Evolutionary conservation across 2,113 vertebrate species (phyloP).

Genomic region (Pedionomus torquatus): DNA sequence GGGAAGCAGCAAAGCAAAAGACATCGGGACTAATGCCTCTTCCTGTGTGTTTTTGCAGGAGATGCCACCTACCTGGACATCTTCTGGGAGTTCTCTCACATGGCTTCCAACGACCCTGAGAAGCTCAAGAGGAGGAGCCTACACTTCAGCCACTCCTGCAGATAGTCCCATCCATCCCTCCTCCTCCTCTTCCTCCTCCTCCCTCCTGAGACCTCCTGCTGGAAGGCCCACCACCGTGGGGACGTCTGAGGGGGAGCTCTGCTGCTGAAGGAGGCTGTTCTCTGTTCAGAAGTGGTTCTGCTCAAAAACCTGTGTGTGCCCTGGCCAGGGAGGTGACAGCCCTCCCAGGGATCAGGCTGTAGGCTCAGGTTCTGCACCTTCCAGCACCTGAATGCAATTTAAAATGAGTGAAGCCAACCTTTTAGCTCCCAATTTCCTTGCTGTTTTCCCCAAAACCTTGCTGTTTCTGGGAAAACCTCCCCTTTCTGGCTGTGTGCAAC

Average conservation of each 20-base stretch:
- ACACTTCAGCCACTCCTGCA: slow-evolving; percentile 84
- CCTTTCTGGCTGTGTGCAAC: background rate
- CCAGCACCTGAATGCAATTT: background rate
- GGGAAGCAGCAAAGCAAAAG: background rate
- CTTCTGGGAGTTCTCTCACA: slow-evolving; percentile 89
- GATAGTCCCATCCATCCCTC: slow-evolving; percentile 48
- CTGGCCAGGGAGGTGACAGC: background rate
- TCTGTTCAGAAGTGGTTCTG: background rate
- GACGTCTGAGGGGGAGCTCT: background rate
- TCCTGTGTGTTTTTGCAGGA: slow-evolving; percentile 73
- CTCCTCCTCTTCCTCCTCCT: too few relatives aligned
- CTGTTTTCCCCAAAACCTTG: background rate
- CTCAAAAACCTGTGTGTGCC: background rate
- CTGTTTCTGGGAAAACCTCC: background rate
- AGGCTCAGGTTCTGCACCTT: background rate
- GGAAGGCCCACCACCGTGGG: background rate
- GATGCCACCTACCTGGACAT: slow-evolving; percentile 89
- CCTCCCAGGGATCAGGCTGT: background rate
- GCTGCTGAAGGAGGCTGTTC: background rate
- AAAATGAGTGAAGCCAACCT: background rate
- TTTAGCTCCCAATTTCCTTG: background rate
- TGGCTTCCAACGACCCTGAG: slow-evolving; percentile 89
- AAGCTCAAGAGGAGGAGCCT: slow-evolving; percentile 85
- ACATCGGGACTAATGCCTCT: background rate
- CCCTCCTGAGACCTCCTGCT: background rate